A percentile compares a stretch with the other conserved stretches of the same genome.
Conservation (phyloP, 1,140 invertebrate species). For the Tetramorium parvispinum region DNA sequence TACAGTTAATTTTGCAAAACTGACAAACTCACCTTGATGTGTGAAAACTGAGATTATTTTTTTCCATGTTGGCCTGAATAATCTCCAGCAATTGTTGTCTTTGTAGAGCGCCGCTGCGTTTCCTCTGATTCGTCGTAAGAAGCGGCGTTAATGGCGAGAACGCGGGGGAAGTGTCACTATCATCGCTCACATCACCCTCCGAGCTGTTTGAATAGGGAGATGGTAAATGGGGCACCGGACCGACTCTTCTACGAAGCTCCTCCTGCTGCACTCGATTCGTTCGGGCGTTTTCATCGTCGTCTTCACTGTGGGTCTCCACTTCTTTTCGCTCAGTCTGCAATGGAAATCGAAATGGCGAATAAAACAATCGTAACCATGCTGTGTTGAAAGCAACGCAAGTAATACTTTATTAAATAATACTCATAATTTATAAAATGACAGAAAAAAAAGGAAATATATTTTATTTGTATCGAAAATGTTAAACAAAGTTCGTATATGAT, state of each 20-base stretch:
- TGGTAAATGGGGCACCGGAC: slow-evolving; percentile 81
- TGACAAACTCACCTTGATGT: slow-evolving; percentile 88
- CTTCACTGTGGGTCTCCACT: slow-evolving; percentile 82
- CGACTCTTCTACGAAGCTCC: slow-evolving; percentile 81
- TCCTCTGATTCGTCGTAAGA: slow-evolving; percentile 81
- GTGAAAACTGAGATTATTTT: slow-evolving; percentile 94
- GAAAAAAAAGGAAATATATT: background rate
- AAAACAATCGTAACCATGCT: background rate
- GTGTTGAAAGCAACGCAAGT: background rate
- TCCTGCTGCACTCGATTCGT: slow-evolving; percentile 81
- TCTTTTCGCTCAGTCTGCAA: slow-evolving; percentile 76
- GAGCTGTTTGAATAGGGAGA: slow-evolving; percentile 83
- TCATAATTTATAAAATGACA: background rate
- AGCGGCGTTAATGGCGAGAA: slow-evolving; percentile 82
- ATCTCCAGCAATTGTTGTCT: slow-evolving; percentile 93
- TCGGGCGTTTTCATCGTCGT: slow-evolving; percentile 77
- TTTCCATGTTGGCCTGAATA: slow-evolving; percentile 96
- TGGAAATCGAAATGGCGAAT: background rate
- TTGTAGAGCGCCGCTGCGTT: slow-evolving; percentile 90
- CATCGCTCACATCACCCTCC: slow-evolving; percentile 84
- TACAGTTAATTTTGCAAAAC: background rate
- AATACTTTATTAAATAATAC: background rate
- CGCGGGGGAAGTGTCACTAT: slow-evolving; percentile 82
- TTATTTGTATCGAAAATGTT: background rate
- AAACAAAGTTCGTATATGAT: background rate